Conservation (phyloP, 2,888 invertebrate species). For the Heteromurus nitidus region DNA sequence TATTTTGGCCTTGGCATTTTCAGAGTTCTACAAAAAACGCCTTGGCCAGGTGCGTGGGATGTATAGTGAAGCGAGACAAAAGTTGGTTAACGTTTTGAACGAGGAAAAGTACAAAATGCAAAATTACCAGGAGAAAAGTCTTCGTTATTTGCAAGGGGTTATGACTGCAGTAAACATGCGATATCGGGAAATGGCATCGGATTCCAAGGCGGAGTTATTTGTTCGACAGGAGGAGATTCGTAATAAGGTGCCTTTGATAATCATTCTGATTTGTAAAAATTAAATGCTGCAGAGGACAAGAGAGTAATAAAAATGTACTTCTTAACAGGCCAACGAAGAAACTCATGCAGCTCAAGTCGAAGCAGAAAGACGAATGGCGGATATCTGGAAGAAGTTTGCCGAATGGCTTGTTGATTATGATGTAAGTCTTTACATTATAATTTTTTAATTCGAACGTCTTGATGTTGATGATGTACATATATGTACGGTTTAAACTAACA, state of each 20-base stretch:
- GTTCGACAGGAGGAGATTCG: slow-evolving; percentile 70
- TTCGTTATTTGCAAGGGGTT: slow-evolving; percentile 64
- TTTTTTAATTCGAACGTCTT: too few relatives aligned
- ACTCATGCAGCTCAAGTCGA: slow-evolving; percentile 61
- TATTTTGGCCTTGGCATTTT: too few relatives aligned
- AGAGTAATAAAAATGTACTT: too few relatives aligned
- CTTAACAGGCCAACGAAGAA: slow-evolving; percentile 72
- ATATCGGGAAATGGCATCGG: slow-evolving; percentile 64
- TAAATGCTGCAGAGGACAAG: too few relatives aligned
- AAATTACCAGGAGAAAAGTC: slow-evolving; percentile 67
- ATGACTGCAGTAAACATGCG: slow-evolving; percentile 63
- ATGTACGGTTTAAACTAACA: slow-evolving; percentile 26
- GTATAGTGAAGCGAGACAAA: slow-evolving; percentile 61
- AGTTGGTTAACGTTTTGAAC: slow-evolving; percentile 55
- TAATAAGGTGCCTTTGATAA: slow-evolving; percentile 70
- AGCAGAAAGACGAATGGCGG: slow-evolving; percentile 63
- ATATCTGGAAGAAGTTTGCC: slow-evolving; percentile 67
- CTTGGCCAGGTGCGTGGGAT: slow-evolving; percentile 65
- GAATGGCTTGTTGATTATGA: slow-evolving; percentile 69
- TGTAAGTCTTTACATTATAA: too few relatives aligned
- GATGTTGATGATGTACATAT: slow-evolving; percentile 9
- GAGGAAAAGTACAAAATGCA: slow-evolving; percentile 69
- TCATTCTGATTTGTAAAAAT: too few relatives aligned
- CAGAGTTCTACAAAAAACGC: slow-evolving; percentile 70
- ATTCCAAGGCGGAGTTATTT: slow-evolving; percentile 68